Evolutionary conservation across 2,888 invertebrate species (phyloP).

Genomic region (Phalera bucephala): DNA sequence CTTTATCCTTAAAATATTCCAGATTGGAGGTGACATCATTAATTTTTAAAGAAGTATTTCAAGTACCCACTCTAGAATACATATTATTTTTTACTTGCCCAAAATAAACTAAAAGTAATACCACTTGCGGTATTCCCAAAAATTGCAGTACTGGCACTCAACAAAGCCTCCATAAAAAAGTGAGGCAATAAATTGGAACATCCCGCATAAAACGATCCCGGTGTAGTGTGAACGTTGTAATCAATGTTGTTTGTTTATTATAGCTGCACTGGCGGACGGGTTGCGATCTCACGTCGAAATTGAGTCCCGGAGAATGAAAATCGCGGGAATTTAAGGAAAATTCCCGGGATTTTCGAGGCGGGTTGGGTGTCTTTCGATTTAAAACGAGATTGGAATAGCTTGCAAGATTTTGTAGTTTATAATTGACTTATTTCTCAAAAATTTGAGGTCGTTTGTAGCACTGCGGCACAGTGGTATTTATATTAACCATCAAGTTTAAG

Average conservation of each 20-base stretch:
- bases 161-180: background rate
- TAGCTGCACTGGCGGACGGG: conserved; percentile 7
- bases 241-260: conserved; percentile 52
- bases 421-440: too few species aligned
- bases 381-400: too few species aligned
- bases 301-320: background rate
- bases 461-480: too few species aligned
- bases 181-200: conserved; percentile 11
- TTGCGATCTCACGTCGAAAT: background rate
- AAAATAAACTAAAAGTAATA: background rate
- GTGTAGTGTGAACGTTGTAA: conserved; percentile 43
- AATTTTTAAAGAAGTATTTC: too few species aligned
- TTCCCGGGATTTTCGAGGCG: conserved; percentile 11
- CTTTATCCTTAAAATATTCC: too few species aligned
- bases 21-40: too few species aligned
- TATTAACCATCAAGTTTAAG: too few species aligned
- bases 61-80: background rate
- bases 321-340: conserved; percentile 4
- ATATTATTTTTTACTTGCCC: conserved; percentile 1
- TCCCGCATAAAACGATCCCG: conserved; percentile 22
- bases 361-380: too few species aligned
- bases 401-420: too few species aligned
- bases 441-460: too few species aligned
- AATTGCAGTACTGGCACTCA: background rate
- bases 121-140: background rate